Evolutionary conservation across 2,888 invertebrate genomes (phyloP).

Genomic region (Parnassius glacialis): DNA sequence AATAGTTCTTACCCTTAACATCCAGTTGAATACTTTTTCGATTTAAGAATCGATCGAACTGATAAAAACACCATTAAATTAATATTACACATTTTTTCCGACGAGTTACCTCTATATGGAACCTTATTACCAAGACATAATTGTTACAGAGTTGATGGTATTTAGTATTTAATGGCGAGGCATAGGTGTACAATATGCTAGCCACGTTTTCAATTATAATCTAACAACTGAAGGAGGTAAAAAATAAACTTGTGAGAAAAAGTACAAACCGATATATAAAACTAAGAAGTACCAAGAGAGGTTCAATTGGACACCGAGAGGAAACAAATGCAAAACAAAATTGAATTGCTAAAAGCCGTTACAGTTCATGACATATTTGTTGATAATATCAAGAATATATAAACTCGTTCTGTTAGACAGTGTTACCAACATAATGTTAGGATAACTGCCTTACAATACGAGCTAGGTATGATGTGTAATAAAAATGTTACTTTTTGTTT

Average conservation of each 20-base stretch:
- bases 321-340: constrained; percentile 9
- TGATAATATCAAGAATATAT: constrained; percentile 3
- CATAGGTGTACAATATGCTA: constrained; percentile 8
- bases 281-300: background rate
- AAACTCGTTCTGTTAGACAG: background rate
- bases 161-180: constrained; percentile 24
- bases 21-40: constrained; percentile 40
- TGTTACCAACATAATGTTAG: constrained; percentile 1
- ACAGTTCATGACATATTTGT: background rate
- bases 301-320: constrained; percentile 9
- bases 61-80: constrained; percentile 59
- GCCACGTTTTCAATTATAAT: constrained; percentile 23
- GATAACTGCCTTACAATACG: constrained; percentile 14
- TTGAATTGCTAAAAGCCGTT: constrained; percentile 29
- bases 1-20: constrained; percentile 44
- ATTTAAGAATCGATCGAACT: constrained; percentile 43
- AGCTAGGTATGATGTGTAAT: constrained; percentile 25
- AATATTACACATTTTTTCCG: constrained; percentile 48
- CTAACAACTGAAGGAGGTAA: background rate
- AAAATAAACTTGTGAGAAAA: too few relatives aligned
- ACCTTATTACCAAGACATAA: constrained; percentile 37
- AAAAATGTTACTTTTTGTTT: constrained; percentile 31
- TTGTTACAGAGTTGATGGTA: constrained; percentile 17
- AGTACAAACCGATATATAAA: too few relatives aligned
- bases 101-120: constrained; percentile 40